Evolutionary conservation across 2,113 vertebrate species (phyloP).

Genomic region (Indicator indicator): DNA sequence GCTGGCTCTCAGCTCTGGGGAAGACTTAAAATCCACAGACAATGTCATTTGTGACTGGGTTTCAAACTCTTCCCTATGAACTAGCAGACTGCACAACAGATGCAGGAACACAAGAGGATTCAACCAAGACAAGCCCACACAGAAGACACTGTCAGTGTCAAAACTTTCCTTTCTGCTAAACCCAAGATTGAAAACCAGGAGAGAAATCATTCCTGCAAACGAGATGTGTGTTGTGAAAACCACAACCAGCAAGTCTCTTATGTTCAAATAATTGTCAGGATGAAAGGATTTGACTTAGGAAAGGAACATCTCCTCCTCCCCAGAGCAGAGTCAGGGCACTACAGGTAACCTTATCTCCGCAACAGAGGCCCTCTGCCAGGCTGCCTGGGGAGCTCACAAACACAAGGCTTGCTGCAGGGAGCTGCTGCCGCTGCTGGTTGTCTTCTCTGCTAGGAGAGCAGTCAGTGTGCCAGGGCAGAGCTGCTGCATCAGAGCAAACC

Average conservation of each 20-base stretch:
- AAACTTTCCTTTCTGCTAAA: not conserved
- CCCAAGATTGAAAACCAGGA: not conserved
- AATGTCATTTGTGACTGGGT: not conserved
- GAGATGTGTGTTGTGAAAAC: not conserved
- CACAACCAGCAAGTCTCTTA: not conserved
- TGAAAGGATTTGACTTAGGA: not conserved
- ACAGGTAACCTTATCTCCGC: not conserved
- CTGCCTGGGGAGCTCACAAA: not conserved
- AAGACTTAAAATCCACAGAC: not conserved
- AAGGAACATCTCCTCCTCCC: not conserved
- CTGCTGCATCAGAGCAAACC: not conserved
- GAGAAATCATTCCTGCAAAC: not conserved
- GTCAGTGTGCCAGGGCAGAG: not conserved
- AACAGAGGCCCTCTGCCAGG: not conserved
- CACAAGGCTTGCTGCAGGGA: not conserved
- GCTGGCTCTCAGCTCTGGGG: not conserved
- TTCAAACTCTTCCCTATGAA: not conserved
- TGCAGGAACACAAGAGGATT: conserved; percentile 25
- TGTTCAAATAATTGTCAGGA: not conserved
- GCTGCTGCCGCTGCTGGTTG: not conserved
- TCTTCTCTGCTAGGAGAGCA: not conserved
- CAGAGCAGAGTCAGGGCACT: not conserved
- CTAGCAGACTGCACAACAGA: conserved; percentile 35
- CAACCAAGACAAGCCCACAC: conserved; percentile 17
- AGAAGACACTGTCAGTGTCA: not conserved